A percentile compares a stretch with the other conserved stretches of the same genome.
phyloP scores from a whole-genome alignment of 2,113 vertebrate genomes.

The Rhinopomastus cyanomelas region DNA sequence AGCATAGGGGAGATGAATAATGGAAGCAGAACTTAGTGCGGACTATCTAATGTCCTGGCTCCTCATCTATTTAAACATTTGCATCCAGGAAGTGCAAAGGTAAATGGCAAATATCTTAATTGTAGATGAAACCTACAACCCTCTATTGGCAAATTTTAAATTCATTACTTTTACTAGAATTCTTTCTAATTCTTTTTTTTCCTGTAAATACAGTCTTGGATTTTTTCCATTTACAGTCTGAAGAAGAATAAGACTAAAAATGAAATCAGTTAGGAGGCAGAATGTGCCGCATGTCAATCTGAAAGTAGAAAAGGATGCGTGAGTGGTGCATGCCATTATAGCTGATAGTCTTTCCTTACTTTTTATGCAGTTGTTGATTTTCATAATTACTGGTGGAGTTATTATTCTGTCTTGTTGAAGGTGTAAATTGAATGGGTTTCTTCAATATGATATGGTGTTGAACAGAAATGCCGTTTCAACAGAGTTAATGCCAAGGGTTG shows the following conservation, averaged over 20 bases:
- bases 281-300: neutral
- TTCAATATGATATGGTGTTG: constrained; percentile 45
- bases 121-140: neutral
- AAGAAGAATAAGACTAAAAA: neutral
- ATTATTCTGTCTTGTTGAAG: constrained; percentile 42
- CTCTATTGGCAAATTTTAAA: neutral
- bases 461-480: constrained; percentile 63
- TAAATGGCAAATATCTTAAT: neutral
- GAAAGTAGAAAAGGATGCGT: neutral
- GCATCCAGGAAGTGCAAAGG: neutral
- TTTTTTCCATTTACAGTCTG: neutral
- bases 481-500: constrained; percentile 56
- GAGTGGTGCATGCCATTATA: neutral
- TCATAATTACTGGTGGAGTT: constrained; percentile 57
- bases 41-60: neutral
- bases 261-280: neutral
- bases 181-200: neutral
- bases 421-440: constrained; percentile 65
- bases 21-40: neutral
- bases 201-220: neutral
- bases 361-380: constrained; percentile 41
- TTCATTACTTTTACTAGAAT: neutral
- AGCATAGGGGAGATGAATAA: neutral
- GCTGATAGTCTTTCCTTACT: neutral
- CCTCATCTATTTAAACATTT: neutral